Percentiles rank a stretch among this genome's conserved stretches.
Conservation (phyloP, 2,797 vertebrate genomes). For the Austrolebias charrua region DNA sequence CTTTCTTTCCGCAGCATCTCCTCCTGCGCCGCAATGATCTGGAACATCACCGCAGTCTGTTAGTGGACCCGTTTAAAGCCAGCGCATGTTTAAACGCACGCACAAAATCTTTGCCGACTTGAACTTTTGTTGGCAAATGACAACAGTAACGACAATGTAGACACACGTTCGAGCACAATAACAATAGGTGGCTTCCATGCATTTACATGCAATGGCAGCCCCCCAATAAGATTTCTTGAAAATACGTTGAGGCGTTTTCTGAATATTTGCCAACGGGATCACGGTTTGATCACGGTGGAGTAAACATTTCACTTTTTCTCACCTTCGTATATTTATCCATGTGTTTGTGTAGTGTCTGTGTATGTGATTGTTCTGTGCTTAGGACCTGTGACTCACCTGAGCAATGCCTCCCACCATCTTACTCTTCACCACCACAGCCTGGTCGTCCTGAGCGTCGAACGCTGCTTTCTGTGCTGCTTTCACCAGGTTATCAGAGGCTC, state of each 20-base stretch:
- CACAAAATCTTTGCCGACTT: no score
- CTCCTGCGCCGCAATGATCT: slow-evolving; percentile 98
- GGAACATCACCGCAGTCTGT: slow-evolving; percentile 29
- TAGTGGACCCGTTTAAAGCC: background rate
- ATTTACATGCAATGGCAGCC: no score
- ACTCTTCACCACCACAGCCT: slow-evolving; percentile 94
- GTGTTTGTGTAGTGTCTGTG: background rate
- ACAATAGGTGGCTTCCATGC: no score
- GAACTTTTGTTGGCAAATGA: no score
- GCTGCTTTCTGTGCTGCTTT: slow-evolving; percentile 97
- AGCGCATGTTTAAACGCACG: no score
- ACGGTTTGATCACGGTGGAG: background rate
- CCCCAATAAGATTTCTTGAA: no score
- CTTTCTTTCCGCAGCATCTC: slow-evolving; percentile 97
- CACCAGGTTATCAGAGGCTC: slow-evolving; percentile 95
- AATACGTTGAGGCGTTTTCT: no score
- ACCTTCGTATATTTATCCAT: background rate
- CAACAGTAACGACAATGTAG: no score
- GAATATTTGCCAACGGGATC: no score
- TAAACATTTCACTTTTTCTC: background rate
- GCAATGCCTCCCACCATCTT: slow-evolving; percentile 99
- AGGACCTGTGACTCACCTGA: slow-evolving; percentile 83
- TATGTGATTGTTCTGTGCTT: background rate
- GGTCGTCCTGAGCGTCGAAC: slow-evolving; percentile 92
- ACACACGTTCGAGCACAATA: no score